Evolutionary conservation across 2,113 vertebrate genomes (phyloP).

Genomic region (Protobothrops mucrosquamatus): DNA sequence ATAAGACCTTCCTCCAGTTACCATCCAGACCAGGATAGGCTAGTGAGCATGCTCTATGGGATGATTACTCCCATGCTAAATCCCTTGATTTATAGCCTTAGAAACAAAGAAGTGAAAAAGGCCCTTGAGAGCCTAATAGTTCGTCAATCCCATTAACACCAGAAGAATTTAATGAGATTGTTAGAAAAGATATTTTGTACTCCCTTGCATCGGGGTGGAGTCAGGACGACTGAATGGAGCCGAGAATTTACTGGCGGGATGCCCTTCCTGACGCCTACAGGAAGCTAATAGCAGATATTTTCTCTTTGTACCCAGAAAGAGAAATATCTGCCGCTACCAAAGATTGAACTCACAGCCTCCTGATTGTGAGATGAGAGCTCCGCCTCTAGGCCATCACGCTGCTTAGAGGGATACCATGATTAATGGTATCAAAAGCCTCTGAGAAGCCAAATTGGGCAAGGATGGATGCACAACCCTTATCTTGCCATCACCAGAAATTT

Average conservation of each 20-base stretch:
- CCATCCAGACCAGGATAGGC: slow-evolving; percentile 30
- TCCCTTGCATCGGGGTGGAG: no score
- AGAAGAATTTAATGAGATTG: neutral
- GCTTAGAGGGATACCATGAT: neutral
- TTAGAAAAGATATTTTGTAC: neutral
- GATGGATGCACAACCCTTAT: neutral
- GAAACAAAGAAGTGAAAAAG: slow-evolving; percentile 25
- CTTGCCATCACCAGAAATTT: neutral
- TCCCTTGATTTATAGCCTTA: slow-evolving; percentile 26
- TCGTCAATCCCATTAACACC: neutral
- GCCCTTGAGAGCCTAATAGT: neutral
- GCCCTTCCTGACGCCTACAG: no score
- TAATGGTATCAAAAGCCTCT: neutral
- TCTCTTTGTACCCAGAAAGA: no score
- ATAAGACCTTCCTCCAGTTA: slow-evolving; percentile 28
- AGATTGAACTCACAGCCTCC: no score
- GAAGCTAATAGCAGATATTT: no score
- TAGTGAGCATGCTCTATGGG: slow-evolving; percentile 37
- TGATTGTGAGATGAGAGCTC: no score
- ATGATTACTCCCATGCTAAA: slow-evolving; percentile 41
- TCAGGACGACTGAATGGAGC: no score
- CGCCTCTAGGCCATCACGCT: no score
- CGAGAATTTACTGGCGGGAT: no score
- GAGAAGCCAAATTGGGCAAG: neutral
- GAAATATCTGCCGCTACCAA: no score